Evolutionary conservation across 2,888 invertebrate species (phyloP).

Genomic region (Lumbricus terrestris): DNA sequence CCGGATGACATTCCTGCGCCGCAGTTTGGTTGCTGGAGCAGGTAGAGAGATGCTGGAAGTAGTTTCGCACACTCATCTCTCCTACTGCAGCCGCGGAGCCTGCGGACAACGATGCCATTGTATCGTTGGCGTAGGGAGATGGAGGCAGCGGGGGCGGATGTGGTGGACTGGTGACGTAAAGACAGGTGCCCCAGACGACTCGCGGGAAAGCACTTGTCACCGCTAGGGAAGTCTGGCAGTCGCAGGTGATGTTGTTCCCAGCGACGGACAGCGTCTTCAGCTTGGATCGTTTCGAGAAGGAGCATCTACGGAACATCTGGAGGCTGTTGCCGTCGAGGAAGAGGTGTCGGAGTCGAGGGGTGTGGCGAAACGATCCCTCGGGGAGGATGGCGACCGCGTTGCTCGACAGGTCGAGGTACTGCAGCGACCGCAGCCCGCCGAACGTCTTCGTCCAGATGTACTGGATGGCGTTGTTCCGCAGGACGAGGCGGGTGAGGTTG

Average conservation of each 20-base stretch:
- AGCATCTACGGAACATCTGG: constrained; percentile 28
- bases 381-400: constrained; percentile 35
- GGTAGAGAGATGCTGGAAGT: background rate
- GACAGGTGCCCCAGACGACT: background rate
- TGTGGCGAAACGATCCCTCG: constrained; percentile 28
- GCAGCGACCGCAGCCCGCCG: constrained; percentile 29
- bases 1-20: background rate
- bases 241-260: constrained; percentile 37
- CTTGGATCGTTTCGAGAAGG: constrained; percentile 28
- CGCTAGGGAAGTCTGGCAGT: constrained; percentile 26
- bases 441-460: constrained; percentile 32
- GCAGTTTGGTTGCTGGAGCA: background rate
- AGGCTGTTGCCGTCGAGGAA: constrained; percentile 36
- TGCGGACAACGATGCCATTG: background rate
- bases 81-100: background rate
- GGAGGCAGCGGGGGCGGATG: background rate
- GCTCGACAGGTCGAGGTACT: constrained; percentile 34
- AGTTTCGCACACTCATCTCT: background rate
- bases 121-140: background rate
- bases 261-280: constrained; percentile 37
- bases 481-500: constrained; percentile 34
- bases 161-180: background rate
- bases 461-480: constrained; percentile 36
- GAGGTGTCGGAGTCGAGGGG: constrained; percentile 31
- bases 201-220: background rate